phyloP scores from a whole-genome alignment of 2,113 vertebrate genomes.

The Silurus glanis region DNA sequence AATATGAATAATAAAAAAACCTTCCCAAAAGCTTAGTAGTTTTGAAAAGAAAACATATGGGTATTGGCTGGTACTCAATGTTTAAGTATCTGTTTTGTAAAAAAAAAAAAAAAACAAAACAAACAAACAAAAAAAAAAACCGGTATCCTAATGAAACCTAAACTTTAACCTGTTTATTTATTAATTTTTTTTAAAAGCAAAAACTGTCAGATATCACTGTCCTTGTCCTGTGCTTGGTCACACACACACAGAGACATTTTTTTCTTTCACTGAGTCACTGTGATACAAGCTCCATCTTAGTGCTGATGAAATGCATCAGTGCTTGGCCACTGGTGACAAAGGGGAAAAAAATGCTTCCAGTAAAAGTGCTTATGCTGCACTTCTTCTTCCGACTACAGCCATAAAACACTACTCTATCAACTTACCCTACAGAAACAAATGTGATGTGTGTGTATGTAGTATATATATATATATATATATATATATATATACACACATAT shows the following conservation, averaged over 20 bases:
- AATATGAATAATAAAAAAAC: not conserved
- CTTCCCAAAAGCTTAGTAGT: not conserved
- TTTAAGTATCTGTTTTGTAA: not conserved
- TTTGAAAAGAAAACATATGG: not conserved
- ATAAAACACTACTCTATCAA: conserved; percentile 55
- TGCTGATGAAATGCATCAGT: conserved; percentile 38
- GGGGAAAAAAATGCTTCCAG: conserved; percentile 28
- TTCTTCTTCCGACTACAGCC: conserved; percentile 44
- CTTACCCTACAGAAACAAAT: conserved; percentile 35
- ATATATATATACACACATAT: too few relatives aligned
- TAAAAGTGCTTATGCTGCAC: conserved; percentile 52
- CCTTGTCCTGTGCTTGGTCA: not conserved
- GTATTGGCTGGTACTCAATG: not conserved
- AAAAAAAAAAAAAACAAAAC: not conserved
- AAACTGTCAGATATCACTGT: not conserved
- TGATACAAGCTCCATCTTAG: conserved; percentile 31
- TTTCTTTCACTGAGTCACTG: not conserved
- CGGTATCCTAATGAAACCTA: not conserved
- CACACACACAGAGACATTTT: conserved; percentile 9
- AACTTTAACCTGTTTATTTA: not conserved
- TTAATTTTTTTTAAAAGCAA: not conserved
- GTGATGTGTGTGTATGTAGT: not conserved
- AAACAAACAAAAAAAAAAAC: not conserved
- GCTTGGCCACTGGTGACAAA: conserved; percentile 47
- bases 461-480: conserved; percentile 20